phyloP scores from a whole-genome alignment of 2,888 invertebrate genomes.

The Lycocerus yunnanus region DNA sequence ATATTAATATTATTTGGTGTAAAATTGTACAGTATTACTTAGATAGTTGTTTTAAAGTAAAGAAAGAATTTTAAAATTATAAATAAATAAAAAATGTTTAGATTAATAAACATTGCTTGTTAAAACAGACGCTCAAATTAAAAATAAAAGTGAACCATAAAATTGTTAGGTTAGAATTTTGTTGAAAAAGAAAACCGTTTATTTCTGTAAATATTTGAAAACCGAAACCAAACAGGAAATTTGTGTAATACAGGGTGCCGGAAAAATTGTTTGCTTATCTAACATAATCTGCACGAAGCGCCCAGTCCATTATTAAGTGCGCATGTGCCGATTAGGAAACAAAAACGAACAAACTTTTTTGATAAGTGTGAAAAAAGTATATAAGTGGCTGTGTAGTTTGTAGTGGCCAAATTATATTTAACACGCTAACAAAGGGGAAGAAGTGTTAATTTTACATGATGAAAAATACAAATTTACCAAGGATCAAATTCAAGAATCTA shows the following conservation, averaged over 20 bases:
- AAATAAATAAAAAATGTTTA: not conserved
- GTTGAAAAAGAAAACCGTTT: not conserved
- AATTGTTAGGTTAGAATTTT: not conserved
- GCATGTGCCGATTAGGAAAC: not conserved
- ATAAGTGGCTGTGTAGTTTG: slow-evolving; percentile 22
- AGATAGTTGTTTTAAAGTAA: slow-evolving; percentile 20
- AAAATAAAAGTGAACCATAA: not conserved
- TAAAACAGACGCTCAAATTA: slow-evolving; percentile 2
- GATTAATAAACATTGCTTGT: not conserved
- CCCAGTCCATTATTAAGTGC: slow-evolving; percentile 9
- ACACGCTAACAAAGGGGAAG: not conserved
- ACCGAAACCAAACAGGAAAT: not conserved
- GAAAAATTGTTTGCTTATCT: slow-evolving; percentile 2
- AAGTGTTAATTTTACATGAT: not conserved
- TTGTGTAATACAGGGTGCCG: slow-evolving; percentile 18
- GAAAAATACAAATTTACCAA: not conserved
- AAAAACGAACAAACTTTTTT: slow-evolving; percentile 9
- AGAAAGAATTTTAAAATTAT: not conserved
- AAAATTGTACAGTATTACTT: slow-evolving; percentile 25
- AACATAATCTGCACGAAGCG: slow-evolving; percentile 11
- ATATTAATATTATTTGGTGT: not conserved
- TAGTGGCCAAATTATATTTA: slow-evolving; percentile 13
- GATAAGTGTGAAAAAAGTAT: slow-evolving; percentile 15
- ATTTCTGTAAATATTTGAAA: not conserved
- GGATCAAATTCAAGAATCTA: not conserved